Percentiles rank a stretch among this genome's conserved stretches.
phyloP scores from a whole-genome alignment of 2,113 vertebrate genomes.

The Esox niger region DNA sequence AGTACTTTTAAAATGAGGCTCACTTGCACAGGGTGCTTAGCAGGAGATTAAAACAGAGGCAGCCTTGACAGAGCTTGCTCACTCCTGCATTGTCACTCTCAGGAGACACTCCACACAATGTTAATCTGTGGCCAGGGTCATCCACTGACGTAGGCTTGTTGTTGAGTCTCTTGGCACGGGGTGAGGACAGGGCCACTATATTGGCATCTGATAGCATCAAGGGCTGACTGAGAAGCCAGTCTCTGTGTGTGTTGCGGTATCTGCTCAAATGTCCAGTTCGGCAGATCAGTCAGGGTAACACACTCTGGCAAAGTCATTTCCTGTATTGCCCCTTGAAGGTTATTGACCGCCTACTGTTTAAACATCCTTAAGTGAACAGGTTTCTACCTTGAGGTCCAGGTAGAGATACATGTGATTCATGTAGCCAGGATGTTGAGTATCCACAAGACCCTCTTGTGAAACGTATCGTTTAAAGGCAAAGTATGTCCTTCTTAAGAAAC shows the following conservation, averaged over 20 bases:
- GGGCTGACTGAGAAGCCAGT: slow-evolving; percentile 65
- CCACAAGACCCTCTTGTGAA: too few relatives aligned
- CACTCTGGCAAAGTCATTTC: too few relatives aligned
- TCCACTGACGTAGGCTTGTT: slow-evolving; percentile 77
- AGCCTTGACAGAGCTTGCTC: slow-evolving; percentile 78
- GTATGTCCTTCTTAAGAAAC: too few relatives aligned
- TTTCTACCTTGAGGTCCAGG: too few relatives aligned
- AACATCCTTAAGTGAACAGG: too few relatives aligned
- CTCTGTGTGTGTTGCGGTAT: slow-evolving; percentile 12
- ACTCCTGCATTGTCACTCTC: slow-evolving; percentile 61
- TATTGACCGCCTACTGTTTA: too few relatives aligned
- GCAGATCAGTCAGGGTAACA: neutral
- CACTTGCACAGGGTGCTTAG: slow-evolving; percentile 53
- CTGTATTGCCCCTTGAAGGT: neutral
- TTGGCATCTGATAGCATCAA: slow-evolving; percentile 74
- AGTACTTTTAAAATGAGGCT: neutral
- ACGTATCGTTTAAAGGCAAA: too few relatives aligned
- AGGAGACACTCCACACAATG: slow-evolving; percentile 73
- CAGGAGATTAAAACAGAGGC: slow-evolving; percentile 58
- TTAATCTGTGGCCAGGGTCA: slow-evolving; percentile 74
- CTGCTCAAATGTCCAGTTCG: neutral
- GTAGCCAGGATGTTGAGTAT: too few relatives aligned
- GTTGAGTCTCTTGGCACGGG: slow-evolving; percentile 73
- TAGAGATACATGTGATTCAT: too few relatives aligned
- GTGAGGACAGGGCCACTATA: slow-evolving; percentile 72